Evolutionary conservation across 1,140 invertebrate genomes (phyloP).

Genomic region (Piezodorus guildinii): DNA sequence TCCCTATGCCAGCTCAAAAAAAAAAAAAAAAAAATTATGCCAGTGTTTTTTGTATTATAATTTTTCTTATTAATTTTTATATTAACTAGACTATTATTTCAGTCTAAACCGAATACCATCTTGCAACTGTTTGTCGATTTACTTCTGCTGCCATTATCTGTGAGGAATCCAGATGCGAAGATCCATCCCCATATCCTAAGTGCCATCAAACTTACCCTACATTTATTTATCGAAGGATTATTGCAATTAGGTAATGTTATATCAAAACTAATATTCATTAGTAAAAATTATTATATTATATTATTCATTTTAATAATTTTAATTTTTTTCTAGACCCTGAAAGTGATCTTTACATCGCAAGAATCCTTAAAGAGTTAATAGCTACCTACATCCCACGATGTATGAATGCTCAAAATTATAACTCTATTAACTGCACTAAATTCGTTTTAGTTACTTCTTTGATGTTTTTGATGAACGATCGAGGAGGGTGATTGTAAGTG

Average conservation of each 20-base stretch:
- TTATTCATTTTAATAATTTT: conserved; percentile 2
- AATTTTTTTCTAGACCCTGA: conserved; percentile 11
- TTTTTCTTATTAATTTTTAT: no score
- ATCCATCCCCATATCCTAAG: conserved; percentile 17
- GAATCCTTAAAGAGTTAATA: conserved; percentile 16
- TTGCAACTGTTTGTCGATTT: conserved; percentile 24
- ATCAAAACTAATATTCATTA: not conserved
- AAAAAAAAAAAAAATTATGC: no score
- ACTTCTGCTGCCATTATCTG: conserved; percentile 22
- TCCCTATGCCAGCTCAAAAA: no score
- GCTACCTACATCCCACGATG: conserved; percentile 18
- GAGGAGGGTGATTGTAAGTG: not conserved
- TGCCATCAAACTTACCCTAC: conserved; percentile 18
- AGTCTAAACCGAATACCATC: conserved; percentile 26
- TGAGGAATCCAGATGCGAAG: conserved; percentile 23
- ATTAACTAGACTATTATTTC: not conserved
- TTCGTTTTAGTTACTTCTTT: not conserved
- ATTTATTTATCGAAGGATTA: conserved; percentile 25
- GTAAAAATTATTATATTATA: not conserved
- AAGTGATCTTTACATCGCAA: conserved; percentile 13
- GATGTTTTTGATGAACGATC: not conserved
- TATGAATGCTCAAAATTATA: conserved; percentile 2
- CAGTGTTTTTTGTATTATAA: no score
- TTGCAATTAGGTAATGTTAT: conserved; percentile 23
- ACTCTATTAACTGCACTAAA: not conserved